Conservation (phyloP, 2,797 vertebrate genomes). For the Orestias chungarensis region DNA sequence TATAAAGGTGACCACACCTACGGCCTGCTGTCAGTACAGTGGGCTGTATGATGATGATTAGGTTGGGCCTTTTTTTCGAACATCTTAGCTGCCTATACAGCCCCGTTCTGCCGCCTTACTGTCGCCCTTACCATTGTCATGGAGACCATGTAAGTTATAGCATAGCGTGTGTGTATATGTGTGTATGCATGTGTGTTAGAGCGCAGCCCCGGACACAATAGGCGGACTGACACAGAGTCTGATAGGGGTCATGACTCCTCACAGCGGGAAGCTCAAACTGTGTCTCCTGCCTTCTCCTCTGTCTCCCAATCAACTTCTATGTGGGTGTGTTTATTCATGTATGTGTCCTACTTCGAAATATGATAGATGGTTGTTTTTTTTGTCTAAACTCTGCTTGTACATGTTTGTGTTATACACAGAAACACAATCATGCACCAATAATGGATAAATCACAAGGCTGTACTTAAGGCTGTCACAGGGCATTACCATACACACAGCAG, state of each 20-base stretch:
- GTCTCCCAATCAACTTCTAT: slow-evolving; percentile 84
- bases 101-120: slow-evolving; percentile 88
- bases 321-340: slow-evolving; percentile 14
- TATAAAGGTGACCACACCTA: slow-evolving; percentile 12
- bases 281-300: slow-evolving; percentile 80
- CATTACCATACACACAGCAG: slow-evolving; percentile 21
- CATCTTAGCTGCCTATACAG: slow-evolving; percentile 36
- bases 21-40: slow-evolving; percentile 34
- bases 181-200: slow-evolving; percentile 48
- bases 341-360: slow-evolving; percentile 34
- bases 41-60: slow-evolving; percentile 45
- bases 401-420: slow-evolving; percentile 15
- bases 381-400: slow-evolving; percentile 14
- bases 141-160: slow-evolving; percentile 96
- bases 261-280: slow-evolving; percentile 76
- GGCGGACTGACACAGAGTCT: slow-evolving; percentile 98
- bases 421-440: slow-evolving; percentile 18
- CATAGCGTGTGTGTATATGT: slow-evolving; percentile 70
- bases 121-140: slow-evolving; percentile 93
- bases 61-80: slow-evolving; percentile 49
- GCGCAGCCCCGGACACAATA: slow-evolving; percentile 83
- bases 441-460: slow-evolving; percentile 45
- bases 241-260: slow-evolving; percentile 95
- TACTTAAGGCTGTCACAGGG: slow-evolving; percentile 15
- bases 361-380: slow-evolving; percentile 5